Evolutionary conservation across 2,888 invertebrate species (phyloP).

Genomic region (Leptogaster cylindrica): DNA sequence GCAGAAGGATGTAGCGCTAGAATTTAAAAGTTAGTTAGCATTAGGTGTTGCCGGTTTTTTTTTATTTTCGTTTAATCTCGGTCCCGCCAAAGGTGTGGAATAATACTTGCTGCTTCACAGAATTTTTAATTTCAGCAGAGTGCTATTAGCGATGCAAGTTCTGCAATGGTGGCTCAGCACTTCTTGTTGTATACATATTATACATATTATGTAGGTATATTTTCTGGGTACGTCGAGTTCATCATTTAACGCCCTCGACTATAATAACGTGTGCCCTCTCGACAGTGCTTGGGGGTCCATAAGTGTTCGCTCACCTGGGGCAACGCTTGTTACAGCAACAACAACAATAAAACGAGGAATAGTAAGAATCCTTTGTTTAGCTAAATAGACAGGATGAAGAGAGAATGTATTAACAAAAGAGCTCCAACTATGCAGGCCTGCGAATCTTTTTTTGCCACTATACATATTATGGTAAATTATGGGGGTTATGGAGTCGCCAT

Average conservation of each 20-base stretch:
- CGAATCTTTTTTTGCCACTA: too few species aligned
- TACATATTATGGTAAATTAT: too few species aligned
- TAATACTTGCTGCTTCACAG: conserved; percentile 24
- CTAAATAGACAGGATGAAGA: too few species aligned
- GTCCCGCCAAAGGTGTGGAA: neutral
- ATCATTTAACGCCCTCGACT: conserved; percentile 27
- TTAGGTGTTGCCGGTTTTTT: neutral
- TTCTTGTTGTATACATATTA: neutral
- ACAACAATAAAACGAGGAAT: too few species aligned
- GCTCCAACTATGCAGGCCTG: too few species aligned
- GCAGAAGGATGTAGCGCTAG: neutral
- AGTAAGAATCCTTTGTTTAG: too few species aligned
- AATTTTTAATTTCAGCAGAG: conserved; percentile 30
- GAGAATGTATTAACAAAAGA: too few species aligned
- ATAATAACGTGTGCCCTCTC: neutral
- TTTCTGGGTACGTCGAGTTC: neutral
- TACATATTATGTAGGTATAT: too few species aligned
- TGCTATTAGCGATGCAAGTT: conserved; percentile 35
- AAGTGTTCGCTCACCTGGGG: conserved; percentile 30
- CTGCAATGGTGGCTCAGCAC: conserved; percentile 6
- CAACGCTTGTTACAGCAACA: too few species aligned
- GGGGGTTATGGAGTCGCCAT: too few species aligned
- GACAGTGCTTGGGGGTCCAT: neutral
- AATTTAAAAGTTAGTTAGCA: neutral
- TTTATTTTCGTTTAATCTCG: conserved; percentile 10